Evolutionary conservation across 2,888 invertebrate genomes (phyloP), one percentile per base, ranked within the genome.

Genomic region (Andrena fulva): DNA sequence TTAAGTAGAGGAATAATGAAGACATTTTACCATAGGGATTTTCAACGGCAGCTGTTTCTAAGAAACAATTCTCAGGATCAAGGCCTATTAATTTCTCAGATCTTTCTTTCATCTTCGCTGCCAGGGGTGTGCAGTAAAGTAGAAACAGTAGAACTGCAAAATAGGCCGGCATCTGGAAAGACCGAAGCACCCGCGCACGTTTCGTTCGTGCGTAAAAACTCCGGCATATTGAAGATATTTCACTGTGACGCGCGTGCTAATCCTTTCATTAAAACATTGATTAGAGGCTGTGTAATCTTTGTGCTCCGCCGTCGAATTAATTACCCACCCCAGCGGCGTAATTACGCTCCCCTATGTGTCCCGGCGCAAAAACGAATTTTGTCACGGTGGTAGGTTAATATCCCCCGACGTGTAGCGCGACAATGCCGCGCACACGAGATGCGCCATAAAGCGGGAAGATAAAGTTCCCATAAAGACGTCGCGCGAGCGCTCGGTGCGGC

Each of bases 391-490:
- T n/a, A n/a, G 68, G 76, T 69, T 76, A 76, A 79, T 66, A 77
- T 50, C 70, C 7, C 69, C 7, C 27, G 70, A 12, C 35, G 24
- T 50, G 50, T 60, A 77, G 60, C 35, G 64, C 70, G 64, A 64
- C 56, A 70, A 70, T 66, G 70, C 77, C 35, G 52, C 50, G 48
- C 77, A 35, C 42, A 60, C 77, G 56, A 10, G 59, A 50, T 31
- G 56, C 24, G 24, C 64, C 35, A n/a, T 70, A 77, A 80, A 80
- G 60, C 42, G 33, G 27, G 24, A 27, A 48, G 70, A 66, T 67
- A 54, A 80, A 80, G 77, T 66, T 31, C 29, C 59, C 64, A 31
- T 77, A 60, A 70, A 79, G 77, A 70, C 56, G 59, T 66, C 72
- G 31, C 35, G 60, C 35, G 16, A 16, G 59, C 52, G 42, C 42